phyloP scores from a whole-genome alignment of 1,140 invertebrate genomes.

The Euglossa dilemma region DNA sequence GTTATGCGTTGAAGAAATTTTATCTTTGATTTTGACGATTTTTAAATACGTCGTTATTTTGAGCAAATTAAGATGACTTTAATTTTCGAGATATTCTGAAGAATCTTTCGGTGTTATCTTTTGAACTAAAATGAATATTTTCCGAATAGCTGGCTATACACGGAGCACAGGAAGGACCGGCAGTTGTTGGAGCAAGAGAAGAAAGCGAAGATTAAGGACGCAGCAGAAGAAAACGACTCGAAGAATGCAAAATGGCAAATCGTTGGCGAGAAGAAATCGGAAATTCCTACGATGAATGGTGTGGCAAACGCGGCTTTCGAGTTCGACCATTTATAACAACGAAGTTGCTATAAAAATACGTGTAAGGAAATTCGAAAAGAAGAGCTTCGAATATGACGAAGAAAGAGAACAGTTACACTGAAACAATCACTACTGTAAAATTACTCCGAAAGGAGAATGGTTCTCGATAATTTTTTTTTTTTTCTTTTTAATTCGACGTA shows the following conservation, averaged over 20 bases:
- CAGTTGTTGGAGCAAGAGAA: constrained; percentile 64
- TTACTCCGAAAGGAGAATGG: not conserved
- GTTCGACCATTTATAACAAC: constrained; percentile 67
- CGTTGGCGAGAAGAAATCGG: constrained; percentile 52
- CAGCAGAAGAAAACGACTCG: constrained; percentile 20
- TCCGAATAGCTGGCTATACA: constrained; percentile 83
- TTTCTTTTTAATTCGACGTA: not conserved
- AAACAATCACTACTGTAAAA: not conserved
- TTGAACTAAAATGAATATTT: not conserved
- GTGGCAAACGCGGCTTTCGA: constrained; percentile 75
- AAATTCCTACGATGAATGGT: constrained; percentile 61
- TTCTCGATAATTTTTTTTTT: not conserved
- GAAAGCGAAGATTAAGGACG: constrained; percentile 56
- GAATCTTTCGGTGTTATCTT: no score
- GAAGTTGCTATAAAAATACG: not conserved
- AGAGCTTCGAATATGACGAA: not conserved
- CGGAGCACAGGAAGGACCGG: constrained; percentile 81
- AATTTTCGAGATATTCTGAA: no score
- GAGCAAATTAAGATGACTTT: no score
- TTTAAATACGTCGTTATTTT: no score
- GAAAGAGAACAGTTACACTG: not conserved
- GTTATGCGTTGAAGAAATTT: no score
- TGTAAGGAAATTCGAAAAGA: no score
- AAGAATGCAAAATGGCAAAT: constrained; percentile 40
- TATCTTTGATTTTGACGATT: no score